Evolutionary conservation across 1,140 invertebrate species (phyloP), one percentile per base, ranked within the genome.

Genomic region (Epicauta chinensis): DNA sequence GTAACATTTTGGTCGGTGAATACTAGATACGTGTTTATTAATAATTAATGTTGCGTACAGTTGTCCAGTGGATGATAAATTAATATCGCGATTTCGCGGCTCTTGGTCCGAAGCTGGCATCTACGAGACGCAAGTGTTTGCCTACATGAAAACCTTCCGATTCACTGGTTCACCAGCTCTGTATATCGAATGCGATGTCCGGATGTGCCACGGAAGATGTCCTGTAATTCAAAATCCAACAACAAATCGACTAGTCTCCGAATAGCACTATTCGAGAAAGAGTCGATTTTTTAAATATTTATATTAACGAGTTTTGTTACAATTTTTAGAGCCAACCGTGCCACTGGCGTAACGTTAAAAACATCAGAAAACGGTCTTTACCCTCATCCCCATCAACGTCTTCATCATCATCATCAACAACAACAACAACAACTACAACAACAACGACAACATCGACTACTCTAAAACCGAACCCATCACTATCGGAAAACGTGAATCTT

Each of bases 81-180:
- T 95, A 30, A 94, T 95, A 66, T 93, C 89, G 46, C 81, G 89
- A 60, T 95, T 95, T 71, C 79, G 91, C 31, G 91, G 92, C 13
- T 90, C 89, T n/a, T 91, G 89, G 89, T 89, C 87, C 0, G 87
- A 92, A 62, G 81, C 84, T 32, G 89, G 88, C 17, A 80, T 92
- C n/a, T 93, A 88, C 67, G 90, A 93, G 72, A 93, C 90, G 0
- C 90, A 93, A 69, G 90, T 95, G 7, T 95, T 89, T 67, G 91
- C 92, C 1, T 94, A 94, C 65, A 91, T 95, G 87, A 95, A 95
- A 74, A 93, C 92, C 2, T 95, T 94, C 71, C 78, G 91, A 52
- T 95, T 95, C 70, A 94, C 91, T 0, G 91, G 91, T 6, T 93
- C 90, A 0, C 91, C 91, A 1, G 91, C 91, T 3, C 76, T 96